phyloP scores from a whole-genome alignment of 1,140 invertebrate species.

The Potamilus streckersoni region DNA sequence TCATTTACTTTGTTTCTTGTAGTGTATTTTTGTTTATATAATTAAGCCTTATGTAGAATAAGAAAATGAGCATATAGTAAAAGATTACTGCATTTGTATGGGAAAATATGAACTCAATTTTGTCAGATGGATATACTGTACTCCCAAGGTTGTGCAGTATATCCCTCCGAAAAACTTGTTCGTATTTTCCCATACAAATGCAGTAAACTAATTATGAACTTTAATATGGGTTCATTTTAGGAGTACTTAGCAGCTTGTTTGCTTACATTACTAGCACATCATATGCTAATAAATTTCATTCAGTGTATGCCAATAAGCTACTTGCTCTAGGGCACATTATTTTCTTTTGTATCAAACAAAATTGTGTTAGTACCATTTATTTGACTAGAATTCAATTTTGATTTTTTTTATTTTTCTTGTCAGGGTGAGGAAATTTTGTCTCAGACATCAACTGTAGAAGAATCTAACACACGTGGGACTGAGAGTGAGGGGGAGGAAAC shows the following conservation, averaged over 20 bases:
- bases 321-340: background rate
- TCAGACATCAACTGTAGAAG: constrained; percentile 34
- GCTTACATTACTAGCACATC: background rate
- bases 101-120: too few species aligned
- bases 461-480: constrained; percentile 15
- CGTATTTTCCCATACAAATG: too few species aligned
- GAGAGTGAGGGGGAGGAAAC: constrained; percentile 37
- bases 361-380: background rate
- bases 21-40: too few species aligned
- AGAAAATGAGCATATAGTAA: too few species aligned
- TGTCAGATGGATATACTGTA: too few species aligned
- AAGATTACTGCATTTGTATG: too few species aligned
- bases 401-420: constrained; percentile 26
- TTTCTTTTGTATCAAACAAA: constrained; percentile 1
- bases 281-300: background rate
- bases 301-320: background rate
- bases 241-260: background rate
- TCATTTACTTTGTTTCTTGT: too few species aligned
- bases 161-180: too few species aligned
- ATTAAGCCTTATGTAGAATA: too few species aligned
- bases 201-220: too few species aligned
- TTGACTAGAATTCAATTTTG: background rate
- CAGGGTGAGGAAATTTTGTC: constrained; percentile 63
- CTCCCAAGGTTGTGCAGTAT: too few species aligned
- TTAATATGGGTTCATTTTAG: background rate